Evolutionary conservation across 2,888 invertebrate species (phyloP).

Genomic region (Drosophila peninsularis): DNA sequence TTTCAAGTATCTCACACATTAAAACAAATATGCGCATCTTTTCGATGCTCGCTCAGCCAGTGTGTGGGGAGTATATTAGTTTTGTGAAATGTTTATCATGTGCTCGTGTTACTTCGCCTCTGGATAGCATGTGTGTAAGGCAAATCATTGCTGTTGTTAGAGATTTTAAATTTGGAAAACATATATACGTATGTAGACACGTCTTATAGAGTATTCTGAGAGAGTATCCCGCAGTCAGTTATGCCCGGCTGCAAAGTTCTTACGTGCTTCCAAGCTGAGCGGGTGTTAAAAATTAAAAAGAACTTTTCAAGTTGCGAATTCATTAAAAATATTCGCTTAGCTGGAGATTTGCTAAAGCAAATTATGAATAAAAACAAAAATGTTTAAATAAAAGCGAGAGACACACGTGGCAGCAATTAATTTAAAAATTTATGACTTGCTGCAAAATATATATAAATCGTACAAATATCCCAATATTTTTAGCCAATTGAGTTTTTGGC

Average conservation of each 20-base stretch:
- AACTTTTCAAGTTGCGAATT: constrained; percentile 40
- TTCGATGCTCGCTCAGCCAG: not conserved
- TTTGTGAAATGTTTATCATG: not conserved
- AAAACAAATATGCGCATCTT: constrained; percentile 41
- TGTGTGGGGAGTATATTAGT: not conserved
- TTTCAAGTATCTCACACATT: constrained; percentile 53
- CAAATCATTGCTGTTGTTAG: too few species aligned
- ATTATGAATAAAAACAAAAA: constrained; percentile 16
- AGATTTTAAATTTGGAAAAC: too few species aligned
- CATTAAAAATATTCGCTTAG: constrained; percentile 68
- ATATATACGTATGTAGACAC: too few species aligned
- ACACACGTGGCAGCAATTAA: not conserved
- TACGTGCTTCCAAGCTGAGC: constrained; percentile 10
- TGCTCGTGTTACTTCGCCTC: too few species aligned
- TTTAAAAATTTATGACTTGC: not conserved
- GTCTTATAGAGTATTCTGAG: too few species aligned
- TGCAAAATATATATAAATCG: too few species aligned
- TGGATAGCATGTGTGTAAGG: too few species aligned
- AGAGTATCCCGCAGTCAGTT: not conserved
- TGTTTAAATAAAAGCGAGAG: not conserved
- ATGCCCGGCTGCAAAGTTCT: not conserved
- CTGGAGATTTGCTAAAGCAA: constrained; percentile 41
- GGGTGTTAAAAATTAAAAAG: constrained; percentile 17
- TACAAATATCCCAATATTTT: not conserved
- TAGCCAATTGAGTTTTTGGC: not conserved